Evolutionary conservation across 1,140 invertebrate species (phyloP), one percentile per base, ranked within the genome.

Genomic region (Solenopsis invicta): DNA sequence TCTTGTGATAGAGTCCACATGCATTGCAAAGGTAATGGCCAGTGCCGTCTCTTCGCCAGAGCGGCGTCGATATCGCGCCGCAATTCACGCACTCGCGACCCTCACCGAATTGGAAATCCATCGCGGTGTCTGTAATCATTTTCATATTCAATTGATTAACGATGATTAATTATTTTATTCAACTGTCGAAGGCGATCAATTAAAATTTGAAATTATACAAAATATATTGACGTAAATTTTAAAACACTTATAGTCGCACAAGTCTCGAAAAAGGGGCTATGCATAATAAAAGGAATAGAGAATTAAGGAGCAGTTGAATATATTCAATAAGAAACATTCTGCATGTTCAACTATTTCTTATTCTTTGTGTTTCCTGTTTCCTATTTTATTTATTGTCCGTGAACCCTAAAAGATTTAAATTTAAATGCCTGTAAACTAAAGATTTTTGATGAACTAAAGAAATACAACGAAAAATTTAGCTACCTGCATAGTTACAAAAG

Each of bases 1-100:
- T 98, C 96, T 99, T 99, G 95, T 99, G 98, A 96, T 99, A 99
- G 56, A 99, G 96, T 84, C 98, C 98, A 96, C 99, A 99, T 61
- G 99, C 99, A 95, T 99, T 99, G 96, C 99, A 99, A 89, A 99
- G 96, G 96, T 99, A 99, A 96, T 99, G 99, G 1, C 99, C 99
- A 66, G 98, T 99, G 64, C 98, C 98, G 95, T 99, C 99, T 87
- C 99, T 96, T 75, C 99, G 96, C 99, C 99, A 99, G 64, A 99
- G 96, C 10, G 99, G 99, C 4, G 99, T 99, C 66, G 98, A 98
- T 91, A 98, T 99, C 37, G 98, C 98, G 37, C 99, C 99, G 94
- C 99, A 99, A 96, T 99, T 99, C 52, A 99, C 98, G 94, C 99
- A 99, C 95, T 99, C 98, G 74, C 98, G 96, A 13, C 98, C 98